Base-by-base conservation (phyloP, 1,140 invertebrate genomes). In the Drosophila trapezifrons region DNA sequence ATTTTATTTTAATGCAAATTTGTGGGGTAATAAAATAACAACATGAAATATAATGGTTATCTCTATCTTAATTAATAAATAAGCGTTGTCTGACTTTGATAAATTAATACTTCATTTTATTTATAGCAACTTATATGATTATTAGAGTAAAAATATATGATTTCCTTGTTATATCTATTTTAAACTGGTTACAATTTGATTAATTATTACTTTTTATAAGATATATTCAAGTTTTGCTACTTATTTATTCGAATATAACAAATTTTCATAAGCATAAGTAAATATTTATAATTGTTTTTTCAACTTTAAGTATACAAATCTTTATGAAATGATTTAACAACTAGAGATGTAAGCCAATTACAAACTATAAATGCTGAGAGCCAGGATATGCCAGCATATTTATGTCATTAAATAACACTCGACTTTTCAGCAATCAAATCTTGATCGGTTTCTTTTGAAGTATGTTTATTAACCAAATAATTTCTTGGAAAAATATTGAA, bases 401-500 rank as follows among this genome's bases (percentile, higher is more conserved):
- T 5, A 13, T 12, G 8, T 10, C 37, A 60, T 64, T 64, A 60
- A 64, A 64, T 64, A 64, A 42, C 17, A 42, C 55, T 17, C 32
- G 6, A 22, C 27, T 29, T 37, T 57, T 29, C 17, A 63, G 40
- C 67, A 47, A 56, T 57, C 25, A 43, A 40, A 18, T n/a, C 32
- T 9, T 25, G 17, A 29, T 35, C 67, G 52, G 42, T 47, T 57
- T 46, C 25, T 10, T 71, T 71, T 58, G 27, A 35, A 40, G 69
- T 42, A 15, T 32, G 66, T 25, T 56, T 71, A 27, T 70, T 70
- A 40, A 43, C 10, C 29, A 71, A 70, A 71, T 57, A 71, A 49
- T 71, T 72, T 40, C 17, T 20, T 20, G 40, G 43, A 29, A 22
- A 71, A 12, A 71, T 71, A 71, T 71, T 71, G 43, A 47, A 71